Evolutionary conservation across 2,113 vertebrate genomes (phyloP).

Genomic region (Rallus limicola): DNA sequence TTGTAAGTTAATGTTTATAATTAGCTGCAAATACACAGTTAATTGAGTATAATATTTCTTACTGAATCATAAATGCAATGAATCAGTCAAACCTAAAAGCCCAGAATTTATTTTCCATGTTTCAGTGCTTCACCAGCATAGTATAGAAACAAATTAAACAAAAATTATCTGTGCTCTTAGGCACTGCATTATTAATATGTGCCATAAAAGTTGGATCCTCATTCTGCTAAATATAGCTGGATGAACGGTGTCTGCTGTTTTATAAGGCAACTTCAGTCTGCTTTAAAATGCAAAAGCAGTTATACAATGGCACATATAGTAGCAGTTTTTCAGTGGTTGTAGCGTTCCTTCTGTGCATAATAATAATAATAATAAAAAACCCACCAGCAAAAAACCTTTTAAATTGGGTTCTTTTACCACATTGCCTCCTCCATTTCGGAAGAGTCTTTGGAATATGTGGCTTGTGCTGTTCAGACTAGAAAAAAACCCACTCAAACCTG

Average conservation of each 20-base stretch:
- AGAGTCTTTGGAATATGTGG: neutral
- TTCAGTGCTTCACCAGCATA: constrained; percentile 23
- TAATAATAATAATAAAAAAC: neutral
- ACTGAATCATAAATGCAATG: constrained; percentile 37
- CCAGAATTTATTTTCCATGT: neutral
- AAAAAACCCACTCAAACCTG: neutral
- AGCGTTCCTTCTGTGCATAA: constrained; percentile 2
- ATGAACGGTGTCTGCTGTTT: constrained; percentile 34
- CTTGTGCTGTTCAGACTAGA: neutral
- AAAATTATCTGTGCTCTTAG: constrained; percentile 37
- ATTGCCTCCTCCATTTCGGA: neutral
- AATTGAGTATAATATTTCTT: constrained; percentile 36
- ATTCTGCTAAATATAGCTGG: constrained; percentile 10
- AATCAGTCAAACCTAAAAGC: constrained; percentile 42
- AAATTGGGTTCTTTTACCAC: neutral
- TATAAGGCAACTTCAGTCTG: neutral
- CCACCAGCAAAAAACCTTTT: neutral
- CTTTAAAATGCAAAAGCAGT: constrained; percentile 27
- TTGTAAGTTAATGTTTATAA: constrained; percentile 55
- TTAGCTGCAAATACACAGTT: constrained; percentile 61
- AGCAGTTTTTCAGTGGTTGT: constrained; percentile 6
- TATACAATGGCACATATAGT: neutral
- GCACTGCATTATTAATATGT: constrained; percentile 65
- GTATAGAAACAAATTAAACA: constrained; percentile 48
- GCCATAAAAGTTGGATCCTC: constrained; percentile 21